Base-by-base conservation (phyloP, 2,797 vertebrate genomes). In the Coilia nasus region DNA sequence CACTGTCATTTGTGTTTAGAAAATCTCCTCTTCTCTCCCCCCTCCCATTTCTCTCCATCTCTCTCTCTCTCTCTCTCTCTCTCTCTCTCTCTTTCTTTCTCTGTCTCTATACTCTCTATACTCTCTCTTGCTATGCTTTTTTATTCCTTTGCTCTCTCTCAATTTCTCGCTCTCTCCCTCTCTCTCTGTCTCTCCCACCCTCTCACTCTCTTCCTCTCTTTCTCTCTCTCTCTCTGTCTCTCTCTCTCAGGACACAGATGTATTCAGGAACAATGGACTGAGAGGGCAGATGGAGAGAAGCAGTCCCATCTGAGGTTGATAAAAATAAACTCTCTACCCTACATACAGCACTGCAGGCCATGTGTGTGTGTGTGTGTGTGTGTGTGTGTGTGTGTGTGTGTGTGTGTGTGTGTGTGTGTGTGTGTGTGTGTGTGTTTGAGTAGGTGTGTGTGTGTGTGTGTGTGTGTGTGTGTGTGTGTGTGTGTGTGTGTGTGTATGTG, bases 241-340 rank as follows among this genome's bases (percentile, higher is more conserved):
- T 44, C 17, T 44, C 71, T 78, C 17, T 78, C 71, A 78, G 67
- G 67, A 75, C 67, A 41, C 67, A 75, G 71, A 78, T 78, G 71
- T 31, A 78, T 78, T 78, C 71, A 78, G 71, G 71, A 78, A 78
- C 71, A 78, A 78, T 44, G 71, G 71, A 78, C 31, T 78, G 71
- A 78, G 71, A 86, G 89, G 88, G 87, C 85, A 88, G 89, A 93
- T 91, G 90, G 92, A 95, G 91, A 93, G 91, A 93, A 93, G 94
- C 92, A 94, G 91, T 95, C 95, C 94, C 95, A 94, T 94, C 93
- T 94, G 94, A 96, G 93, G 89, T 84, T 86, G 94, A 94, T 95
- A 95, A 95, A 96, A 96, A 96, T 95, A 96, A 96, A 95, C 93
- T 95, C 91, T 92, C 91, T 95, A 96, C 92, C 95, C 95, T 94